Evolutionary conservation across 2,888 invertebrate species (phyloP).

Genomic region (Drosophila stalkeri): DNA sequence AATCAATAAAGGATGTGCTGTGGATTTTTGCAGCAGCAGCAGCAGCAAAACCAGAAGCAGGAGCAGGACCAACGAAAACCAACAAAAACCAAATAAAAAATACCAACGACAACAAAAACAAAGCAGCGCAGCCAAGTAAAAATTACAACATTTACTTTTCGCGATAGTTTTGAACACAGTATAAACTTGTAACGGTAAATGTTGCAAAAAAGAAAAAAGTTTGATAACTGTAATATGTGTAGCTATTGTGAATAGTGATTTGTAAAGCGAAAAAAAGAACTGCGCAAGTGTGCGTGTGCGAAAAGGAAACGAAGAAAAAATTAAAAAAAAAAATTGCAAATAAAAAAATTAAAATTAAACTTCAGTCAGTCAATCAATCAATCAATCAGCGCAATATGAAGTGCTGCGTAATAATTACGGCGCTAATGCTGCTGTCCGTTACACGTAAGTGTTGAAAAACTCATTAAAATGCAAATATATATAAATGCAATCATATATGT

Average conservation of each 20-base stretch:
- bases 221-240: conserved; percentile 35
- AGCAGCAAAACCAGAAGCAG: conserved; percentile 21
- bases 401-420: conserved; percentile 58
- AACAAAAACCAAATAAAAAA: conserved; percentile 35
- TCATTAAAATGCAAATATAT: conserved; percentile 1
- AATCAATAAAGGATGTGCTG: conserved; percentile 83
- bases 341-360: not conserved
- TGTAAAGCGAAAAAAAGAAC: conserved; percentile 16
- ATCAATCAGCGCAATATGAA: conserved; percentile 56
- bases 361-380: conserved; percentile 14
- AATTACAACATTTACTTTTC: conserved; percentile 10
- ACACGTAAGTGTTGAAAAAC: conserved; percentile 64
- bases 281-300: conserved; percentile 9
- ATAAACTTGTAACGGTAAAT: conserved; percentile 32
- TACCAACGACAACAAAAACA: conserved; percentile 37
- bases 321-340: not conserved
- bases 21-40: conserved; percentile 63
- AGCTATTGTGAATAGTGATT: conserved; percentile 19
- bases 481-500: not conserved
- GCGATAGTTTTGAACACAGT: not conserved
- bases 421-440: conserved; percentile 65
- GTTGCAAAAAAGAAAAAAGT: conserved; percentile 7
- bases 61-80: conserved; percentile 17
- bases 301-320: not conserved
- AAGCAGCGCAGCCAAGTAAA: conserved; percentile 12